phyloP scores from a whole-genome alignment of 2,113 vertebrate species.

The Myocastor coypus region DNA sequence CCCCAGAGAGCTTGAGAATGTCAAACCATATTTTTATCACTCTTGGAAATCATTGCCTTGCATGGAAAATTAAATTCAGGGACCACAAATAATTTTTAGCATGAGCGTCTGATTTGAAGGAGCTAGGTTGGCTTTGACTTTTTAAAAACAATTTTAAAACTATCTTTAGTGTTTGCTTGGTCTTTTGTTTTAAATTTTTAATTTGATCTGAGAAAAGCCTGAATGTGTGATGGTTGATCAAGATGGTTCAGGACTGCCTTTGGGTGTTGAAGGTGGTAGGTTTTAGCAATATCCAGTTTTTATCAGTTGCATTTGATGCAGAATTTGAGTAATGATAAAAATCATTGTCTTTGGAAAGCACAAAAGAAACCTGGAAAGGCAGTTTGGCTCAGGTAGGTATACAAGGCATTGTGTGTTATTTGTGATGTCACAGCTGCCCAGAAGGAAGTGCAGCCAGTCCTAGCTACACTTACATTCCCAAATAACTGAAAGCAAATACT shows the following conservation, averaged over 20 bases:
- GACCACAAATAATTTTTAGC: constrained; percentile 52
- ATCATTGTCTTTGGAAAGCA: constrained; percentile 79
- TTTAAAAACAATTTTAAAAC: not conserved
- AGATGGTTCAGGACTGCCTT: constrained; percentile 57
- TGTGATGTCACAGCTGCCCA: constrained; percentile 75
- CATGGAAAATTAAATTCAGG: constrained; percentile 73
- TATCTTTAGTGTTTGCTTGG: constrained; percentile 63
- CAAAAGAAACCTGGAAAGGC: constrained; percentile 79
- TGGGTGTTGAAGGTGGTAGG: constrained; percentile 51
- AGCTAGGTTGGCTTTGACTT: constrained; percentile 59
- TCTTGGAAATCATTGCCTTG: constrained; percentile 53
- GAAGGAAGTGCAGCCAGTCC: constrained; percentile 70
- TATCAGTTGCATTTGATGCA: constrained; percentile 51
- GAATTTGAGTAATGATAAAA: constrained; percentile 51
- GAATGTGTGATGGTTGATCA: constrained; percentile 77
- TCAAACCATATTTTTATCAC: constrained; percentile 34
- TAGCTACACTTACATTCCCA: constrained; percentile 41
- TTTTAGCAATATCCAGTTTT: constrained; percentile 56
- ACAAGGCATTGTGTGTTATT: constrained; percentile 53
- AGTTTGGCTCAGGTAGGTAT: constrained; percentile 77
- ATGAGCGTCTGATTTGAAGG: constrained; percentile 44
- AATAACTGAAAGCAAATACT: constrained; percentile 14
- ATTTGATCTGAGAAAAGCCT: constrained; percentile 79
- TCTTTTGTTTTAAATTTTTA: constrained; percentile 76
- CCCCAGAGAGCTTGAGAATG: constrained; percentile 56